A percentile compares a stretch with the other conserved stretches of the same genome.
These are phyloP conservation scores for Setipinna tenuifilis DNA, from an alignment of 2,797 vertebrate genomes.

Conservation along the genomic window DNA sequence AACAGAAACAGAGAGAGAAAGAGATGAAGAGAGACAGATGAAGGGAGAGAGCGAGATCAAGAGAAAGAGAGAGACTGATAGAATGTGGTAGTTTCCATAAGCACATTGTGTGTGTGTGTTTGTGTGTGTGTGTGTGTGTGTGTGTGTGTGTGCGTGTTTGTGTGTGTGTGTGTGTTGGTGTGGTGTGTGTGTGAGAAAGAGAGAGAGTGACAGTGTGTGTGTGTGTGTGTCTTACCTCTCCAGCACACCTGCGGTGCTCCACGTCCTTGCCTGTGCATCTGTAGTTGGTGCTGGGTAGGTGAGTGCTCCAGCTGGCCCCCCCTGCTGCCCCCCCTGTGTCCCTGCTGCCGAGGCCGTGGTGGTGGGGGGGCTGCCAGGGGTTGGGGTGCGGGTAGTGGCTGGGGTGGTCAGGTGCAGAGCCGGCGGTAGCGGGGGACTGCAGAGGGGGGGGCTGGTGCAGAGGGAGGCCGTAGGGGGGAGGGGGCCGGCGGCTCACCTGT, in stretches of 20 bases:
- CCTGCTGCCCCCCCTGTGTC: constrained; percentile 54
- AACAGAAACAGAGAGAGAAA: no score
- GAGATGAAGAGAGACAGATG: no score
- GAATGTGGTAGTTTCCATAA: no score
- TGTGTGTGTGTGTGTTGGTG: constrained; percentile 29
- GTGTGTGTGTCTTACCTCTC: constrained; percentile 65
- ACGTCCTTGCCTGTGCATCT: constrained; percentile 67
- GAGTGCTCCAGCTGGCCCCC: constrained; percentile 47
- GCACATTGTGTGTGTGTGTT: no score
- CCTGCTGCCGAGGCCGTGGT: constrained; percentile 41
- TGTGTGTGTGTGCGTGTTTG: neutral
- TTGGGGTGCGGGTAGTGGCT: constrained; percentile 36
- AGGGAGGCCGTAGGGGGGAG: constrained; percentile 49
- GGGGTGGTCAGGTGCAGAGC: neutral
- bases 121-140: neutral
- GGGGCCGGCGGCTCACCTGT: constrained; percentile 57
- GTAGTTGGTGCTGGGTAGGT: constrained; percentile 51
- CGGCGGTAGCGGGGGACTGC: neutral
- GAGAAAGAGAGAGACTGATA: no score
- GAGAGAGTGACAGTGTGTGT: neutral
- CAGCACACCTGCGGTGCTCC: constrained; percentile 73
- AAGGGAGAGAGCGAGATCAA: no score
- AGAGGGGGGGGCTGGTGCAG: neutral
- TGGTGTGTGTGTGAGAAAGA: neutral
- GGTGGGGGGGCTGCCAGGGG: constrained; percentile 38